Percentiles rank a stretch among this genome's conserved stretches.
phyloP scores from a whole-genome alignment of 2,113 vertebrate genomes.

The Elanoides forficatus region DNA sequence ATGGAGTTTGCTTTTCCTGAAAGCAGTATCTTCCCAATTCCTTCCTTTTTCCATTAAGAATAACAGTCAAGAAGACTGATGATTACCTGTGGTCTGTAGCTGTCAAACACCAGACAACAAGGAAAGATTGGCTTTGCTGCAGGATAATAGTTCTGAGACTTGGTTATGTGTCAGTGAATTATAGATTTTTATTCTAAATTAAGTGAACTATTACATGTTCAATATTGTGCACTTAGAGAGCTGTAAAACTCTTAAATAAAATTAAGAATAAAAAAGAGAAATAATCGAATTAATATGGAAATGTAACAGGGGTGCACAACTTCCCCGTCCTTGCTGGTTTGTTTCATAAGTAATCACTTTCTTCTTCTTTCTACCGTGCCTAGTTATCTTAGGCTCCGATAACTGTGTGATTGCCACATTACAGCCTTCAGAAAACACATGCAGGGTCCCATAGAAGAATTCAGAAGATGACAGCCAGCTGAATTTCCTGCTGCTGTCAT shows the following conservation, averaged over 20 bases:
- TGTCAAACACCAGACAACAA: not conserved
- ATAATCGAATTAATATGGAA: not conserved
- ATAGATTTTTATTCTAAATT: constrained; percentile 10
- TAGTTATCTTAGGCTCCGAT: not conserved
- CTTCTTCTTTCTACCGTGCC: not conserved
- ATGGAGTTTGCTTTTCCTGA: not conserved
- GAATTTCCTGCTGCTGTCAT: not conserved
- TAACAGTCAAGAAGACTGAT: not conserved
- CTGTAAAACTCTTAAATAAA: constrained; percentile 24
- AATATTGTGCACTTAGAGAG: not conserved
- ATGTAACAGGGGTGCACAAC: not conserved
- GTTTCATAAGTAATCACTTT: not conserved
- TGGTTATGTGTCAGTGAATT: not conserved
- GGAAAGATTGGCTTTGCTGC: not conserved
- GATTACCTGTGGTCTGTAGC: not conserved
- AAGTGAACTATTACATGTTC: not conserved
- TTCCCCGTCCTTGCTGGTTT: not conserved
- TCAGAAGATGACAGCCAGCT: not conserved
- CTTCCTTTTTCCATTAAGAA: not conserved
- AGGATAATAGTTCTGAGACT: not conserved
- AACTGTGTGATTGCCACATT: not conserved
- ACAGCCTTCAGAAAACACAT: not conserved
- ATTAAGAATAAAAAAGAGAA: not conserved
- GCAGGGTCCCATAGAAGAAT: not conserved
- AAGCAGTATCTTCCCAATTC: not conserved